These are phyloP conservation scores for Nycticorax nycticorax DNA, from an alignment of 2,113 vertebrate species.

Conservation along the genomic window DNA sequence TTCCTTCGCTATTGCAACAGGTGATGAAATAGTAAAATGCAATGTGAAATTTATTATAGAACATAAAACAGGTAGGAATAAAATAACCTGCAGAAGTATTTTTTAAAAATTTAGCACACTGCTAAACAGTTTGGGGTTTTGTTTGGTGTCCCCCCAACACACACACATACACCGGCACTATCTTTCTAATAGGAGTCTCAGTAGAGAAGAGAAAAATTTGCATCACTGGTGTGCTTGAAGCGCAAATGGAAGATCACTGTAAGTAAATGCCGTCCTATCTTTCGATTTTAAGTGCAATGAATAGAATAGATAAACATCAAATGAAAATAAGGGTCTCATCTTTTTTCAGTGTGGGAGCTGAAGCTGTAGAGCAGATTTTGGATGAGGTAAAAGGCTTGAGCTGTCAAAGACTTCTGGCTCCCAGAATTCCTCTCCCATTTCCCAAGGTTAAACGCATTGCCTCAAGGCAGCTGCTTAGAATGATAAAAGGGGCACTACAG, in stretches of 20 bases:
- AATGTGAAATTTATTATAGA: conserved; percentile 43
- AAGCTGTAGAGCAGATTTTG: conserved; percentile 62
- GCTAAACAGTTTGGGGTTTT: neutral
- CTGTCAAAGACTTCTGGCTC: conserved; percentile 69
- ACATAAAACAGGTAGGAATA: neutral
- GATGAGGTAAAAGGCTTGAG: conserved; percentile 67
- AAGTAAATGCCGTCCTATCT: conserved; percentile 36
- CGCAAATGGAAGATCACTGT: conserved; percentile 39
- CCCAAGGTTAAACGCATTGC: conserved; percentile 83
- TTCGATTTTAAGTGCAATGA: conserved; percentile 46
- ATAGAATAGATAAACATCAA: conserved; percentile 71
- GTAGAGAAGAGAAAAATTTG: neutral
- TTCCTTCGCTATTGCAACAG: conserved; percentile 7
- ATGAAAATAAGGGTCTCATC: conserved; percentile 61
- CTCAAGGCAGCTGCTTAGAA: conserved; percentile 80
- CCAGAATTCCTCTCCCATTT: conserved; percentile 78
- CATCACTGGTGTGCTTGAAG: neutral
- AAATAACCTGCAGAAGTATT: neutral
- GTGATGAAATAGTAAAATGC: conserved; percentile 5
- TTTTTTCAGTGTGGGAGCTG: conserved; percentile 39
- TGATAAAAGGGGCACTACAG: conserved; percentile 80
- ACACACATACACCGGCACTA: neutral
- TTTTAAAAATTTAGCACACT: neutral
- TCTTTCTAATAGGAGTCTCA: conserved; percentile 24
- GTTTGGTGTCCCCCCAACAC: neutral